phyloP scores from a whole-genome alignment of 2,888 invertebrate genomes.

The Acholoe squamosa region DNA sequence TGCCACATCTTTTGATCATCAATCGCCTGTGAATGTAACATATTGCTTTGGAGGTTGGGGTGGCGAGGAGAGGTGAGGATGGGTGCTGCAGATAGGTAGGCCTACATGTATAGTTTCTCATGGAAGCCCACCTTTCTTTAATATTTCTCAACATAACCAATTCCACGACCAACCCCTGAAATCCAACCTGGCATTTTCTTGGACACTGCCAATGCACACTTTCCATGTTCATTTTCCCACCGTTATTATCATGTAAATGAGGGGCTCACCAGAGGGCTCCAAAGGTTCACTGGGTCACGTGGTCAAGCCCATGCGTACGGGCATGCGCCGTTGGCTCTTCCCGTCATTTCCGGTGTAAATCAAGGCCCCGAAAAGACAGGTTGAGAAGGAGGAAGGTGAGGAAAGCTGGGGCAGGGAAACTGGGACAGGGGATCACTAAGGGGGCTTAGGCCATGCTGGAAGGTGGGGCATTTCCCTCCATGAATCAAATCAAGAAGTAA shows the following conservation, averaged over 20 bases:
- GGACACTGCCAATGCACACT: background rate
- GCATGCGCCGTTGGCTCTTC: constrained; percentile 23
- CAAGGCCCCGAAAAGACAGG: constrained; percentile 27
- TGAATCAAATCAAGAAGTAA: constrained; percentile 50
- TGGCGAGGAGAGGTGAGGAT: background rate
- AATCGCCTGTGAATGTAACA: constrained; percentile 42
- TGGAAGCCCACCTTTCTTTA: background rate
- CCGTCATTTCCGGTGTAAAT: constrained; percentile 54
- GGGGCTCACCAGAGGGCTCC: background rate
- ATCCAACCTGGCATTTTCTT: background rate
- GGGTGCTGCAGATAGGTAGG: too few relatives aligned
- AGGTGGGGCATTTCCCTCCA: constrained; percentile 23
- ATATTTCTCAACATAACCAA: background rate
- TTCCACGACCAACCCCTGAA: too few relatives aligned
- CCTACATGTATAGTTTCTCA: background rate
- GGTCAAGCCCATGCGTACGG: constrained; percentile 19
- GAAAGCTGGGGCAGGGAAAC: background rate
- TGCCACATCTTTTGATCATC: constrained; percentile 45
- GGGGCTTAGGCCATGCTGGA: background rate
- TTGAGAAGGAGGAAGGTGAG: background rate
- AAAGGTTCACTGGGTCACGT: constrained; percentile 52
- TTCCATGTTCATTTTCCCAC: background rate
- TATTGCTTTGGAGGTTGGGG: constrained; percentile 35
- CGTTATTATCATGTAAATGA: constrained; percentile 49
- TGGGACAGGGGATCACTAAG: background rate